Evolutionary conservation across 2,113 vertebrate species (phyloP).

Genomic region (Syrmaticus mikado): DNA sequence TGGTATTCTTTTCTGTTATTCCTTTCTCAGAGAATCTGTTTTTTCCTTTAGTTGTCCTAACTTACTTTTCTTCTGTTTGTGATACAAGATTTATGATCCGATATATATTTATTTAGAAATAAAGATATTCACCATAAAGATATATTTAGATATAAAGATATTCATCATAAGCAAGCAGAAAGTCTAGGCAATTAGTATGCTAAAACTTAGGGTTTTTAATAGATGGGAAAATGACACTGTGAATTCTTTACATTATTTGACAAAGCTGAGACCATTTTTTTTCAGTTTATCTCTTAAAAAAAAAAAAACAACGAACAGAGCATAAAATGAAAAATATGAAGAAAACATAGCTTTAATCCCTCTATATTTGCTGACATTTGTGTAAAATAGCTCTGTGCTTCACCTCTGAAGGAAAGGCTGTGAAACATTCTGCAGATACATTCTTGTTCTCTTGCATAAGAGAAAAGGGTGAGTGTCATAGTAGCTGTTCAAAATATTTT

Average conservation of each 20-base stretch:
- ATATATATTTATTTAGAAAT: background rate
- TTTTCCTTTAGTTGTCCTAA: background rate
- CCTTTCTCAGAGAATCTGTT: background rate
- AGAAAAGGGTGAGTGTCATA: background rate
- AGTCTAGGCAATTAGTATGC: background rate
- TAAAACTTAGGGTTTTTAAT: background rate
- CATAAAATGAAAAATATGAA: background rate
- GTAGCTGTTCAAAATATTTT: background rate
- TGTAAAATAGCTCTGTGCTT: background rate
- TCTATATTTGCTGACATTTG: background rate
- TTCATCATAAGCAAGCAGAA: background rate
- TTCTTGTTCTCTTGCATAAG: background rate
- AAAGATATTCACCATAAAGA: background rate
- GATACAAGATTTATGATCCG: background rate
- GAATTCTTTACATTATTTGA: background rate
- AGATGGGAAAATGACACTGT: background rate
- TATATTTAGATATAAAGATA: background rate
- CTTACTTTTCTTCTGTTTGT: background rate
- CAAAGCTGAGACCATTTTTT: background rate
- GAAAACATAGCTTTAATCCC: background rate
- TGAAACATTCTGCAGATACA: accelerated
- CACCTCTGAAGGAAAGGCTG: background rate
- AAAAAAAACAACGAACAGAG: background rate
- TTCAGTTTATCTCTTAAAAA: background rate
- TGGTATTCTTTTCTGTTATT: background rate